Conservation (phyloP, 2,797 vertebrate genomes). For the Eremophila alpestris region DNA sequence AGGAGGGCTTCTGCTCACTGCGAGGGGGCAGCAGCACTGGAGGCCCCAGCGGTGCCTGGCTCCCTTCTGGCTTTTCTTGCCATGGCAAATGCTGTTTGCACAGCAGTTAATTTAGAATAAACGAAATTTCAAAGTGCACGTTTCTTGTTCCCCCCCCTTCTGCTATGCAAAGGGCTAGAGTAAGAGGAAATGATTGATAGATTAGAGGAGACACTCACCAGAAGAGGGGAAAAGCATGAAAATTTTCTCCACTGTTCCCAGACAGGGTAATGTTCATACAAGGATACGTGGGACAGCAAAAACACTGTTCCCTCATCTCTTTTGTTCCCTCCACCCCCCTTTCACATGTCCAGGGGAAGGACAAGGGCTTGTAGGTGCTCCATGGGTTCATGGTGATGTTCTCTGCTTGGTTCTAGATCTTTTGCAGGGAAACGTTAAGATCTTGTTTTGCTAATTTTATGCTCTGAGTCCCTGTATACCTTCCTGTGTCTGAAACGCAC, state of each 20-base stretch:
- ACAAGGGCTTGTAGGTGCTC: background rate
- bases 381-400: background rate
- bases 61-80: background rate
- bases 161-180: background rate
- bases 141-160: background rate
- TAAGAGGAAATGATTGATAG: background rate
- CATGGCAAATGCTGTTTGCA: background rate
- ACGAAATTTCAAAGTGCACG: background rate
- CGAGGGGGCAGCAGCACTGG: rapidly evolving
- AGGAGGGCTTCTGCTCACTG: background rate
- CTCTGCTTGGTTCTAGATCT: background rate
- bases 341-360: background rate
- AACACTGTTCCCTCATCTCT: background rate
- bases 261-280: background rate
- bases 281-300: background rate
- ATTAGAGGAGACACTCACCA: background rate
- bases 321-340: background rate
- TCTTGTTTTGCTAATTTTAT: background rate
- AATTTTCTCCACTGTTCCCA: background rate
- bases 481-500: rapidly evolving
- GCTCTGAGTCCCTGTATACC: background rate
- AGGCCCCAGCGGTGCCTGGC: rapidly evolving
- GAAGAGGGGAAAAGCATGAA: background rate
- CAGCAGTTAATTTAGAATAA: background rate
- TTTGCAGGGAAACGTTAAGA: background rate